Evolutionary conservation across 30 jellyfish, hydroid and myxozoan species (phyloP).

Genomic region (Aurelia sp.): DNA sequence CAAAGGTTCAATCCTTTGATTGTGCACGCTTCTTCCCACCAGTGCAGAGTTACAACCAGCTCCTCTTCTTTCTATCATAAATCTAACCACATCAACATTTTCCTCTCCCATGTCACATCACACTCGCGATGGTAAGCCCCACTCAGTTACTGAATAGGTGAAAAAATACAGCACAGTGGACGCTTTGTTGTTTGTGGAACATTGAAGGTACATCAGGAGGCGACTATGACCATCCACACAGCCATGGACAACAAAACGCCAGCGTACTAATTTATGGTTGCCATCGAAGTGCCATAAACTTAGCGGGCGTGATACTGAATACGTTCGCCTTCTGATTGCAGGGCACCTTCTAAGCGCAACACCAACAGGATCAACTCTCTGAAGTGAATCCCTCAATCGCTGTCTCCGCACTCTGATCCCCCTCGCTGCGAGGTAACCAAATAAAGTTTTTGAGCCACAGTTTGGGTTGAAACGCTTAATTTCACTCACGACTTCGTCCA

Average conservation of each 20-base stretch:
- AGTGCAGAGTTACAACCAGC: slow-evolving; percentile 55
- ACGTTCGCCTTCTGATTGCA: neutral
- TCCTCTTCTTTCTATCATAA: slow-evolving; percentile 39
- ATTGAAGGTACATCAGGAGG: neutral
- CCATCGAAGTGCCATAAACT: slow-evolving; percentile 26
- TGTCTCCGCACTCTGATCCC: slow-evolving; percentile 18
- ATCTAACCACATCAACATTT: slow-evolving; percentile 43
- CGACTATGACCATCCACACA: slow-evolving; percentile 40
- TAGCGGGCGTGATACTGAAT: neutral
- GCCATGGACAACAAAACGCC: slow-evolving; percentile 52
- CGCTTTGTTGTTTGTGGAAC: slow-evolving; percentile 40
- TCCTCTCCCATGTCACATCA: slow-evolving; percentile 53
- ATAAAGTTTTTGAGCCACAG: slow-evolving; percentile 32
- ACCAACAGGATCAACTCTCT: slow-evolving; percentile 26
- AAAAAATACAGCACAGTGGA: slow-evolving; percentile 18
- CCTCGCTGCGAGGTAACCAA: slow-evolving; percentile 31
- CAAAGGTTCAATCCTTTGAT: slow-evolving; percentile 59
- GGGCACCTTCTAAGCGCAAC: neutral
- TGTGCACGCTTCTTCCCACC: too few species aligned
- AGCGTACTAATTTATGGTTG: slow-evolving; percentile 29
- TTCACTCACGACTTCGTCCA: slow-evolving; percentile 16
- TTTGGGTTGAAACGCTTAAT: slow-evolving; percentile 25
- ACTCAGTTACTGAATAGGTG: slow-evolving; percentile 15
- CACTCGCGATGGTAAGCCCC: slow-evolving; percentile 53
- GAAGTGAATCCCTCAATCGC: neutral